A percentile compares a stretch with the other conserved stretches of the same genome.
phyloP scores from a whole-genome alignment of 2,113 vertebrate genomes.

The Otolemur garnettii region DNA sequence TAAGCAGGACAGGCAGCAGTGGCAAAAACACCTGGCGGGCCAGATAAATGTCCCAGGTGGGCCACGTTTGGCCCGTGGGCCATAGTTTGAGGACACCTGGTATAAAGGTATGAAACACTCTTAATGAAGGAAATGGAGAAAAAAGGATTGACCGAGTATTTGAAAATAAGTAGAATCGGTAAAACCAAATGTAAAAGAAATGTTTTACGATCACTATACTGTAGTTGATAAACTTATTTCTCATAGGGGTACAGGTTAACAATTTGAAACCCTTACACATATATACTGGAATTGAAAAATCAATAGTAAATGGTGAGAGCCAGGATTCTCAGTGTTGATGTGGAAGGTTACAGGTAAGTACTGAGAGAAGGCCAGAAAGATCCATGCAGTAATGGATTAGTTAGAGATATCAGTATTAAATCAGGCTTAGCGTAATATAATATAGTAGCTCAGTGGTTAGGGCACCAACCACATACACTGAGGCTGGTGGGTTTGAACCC shows the following conservation, averaged over 20 bases:
- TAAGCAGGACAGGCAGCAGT: no score
- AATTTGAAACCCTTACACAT: not conserved
- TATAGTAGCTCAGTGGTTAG: no score
- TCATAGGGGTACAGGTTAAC: not conserved
- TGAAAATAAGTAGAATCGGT: not conserved
- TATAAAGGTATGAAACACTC: not conserved
- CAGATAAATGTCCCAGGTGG: no score
- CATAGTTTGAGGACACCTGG: no score
- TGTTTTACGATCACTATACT: not conserved
- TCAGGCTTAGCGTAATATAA: not conserved
- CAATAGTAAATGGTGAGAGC: not conserved
- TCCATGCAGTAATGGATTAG: not conserved
- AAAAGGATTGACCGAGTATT: not conserved
- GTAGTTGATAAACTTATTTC: not conserved
- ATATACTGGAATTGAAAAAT: not conserved
- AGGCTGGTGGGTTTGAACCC: no score
- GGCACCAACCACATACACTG: no score
- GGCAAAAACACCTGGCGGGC: no score
- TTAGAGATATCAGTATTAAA: not conserved
- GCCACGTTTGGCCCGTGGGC: no score
- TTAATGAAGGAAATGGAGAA: not conserved
- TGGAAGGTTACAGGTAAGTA: not conserved
- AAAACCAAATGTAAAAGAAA: not conserved
- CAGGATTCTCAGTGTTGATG: not conserved
- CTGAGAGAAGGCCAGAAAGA: not conserved